Base-by-base conservation (phyloP, 2,113 vertebrate species). In the Clupea harengus region DNA sequence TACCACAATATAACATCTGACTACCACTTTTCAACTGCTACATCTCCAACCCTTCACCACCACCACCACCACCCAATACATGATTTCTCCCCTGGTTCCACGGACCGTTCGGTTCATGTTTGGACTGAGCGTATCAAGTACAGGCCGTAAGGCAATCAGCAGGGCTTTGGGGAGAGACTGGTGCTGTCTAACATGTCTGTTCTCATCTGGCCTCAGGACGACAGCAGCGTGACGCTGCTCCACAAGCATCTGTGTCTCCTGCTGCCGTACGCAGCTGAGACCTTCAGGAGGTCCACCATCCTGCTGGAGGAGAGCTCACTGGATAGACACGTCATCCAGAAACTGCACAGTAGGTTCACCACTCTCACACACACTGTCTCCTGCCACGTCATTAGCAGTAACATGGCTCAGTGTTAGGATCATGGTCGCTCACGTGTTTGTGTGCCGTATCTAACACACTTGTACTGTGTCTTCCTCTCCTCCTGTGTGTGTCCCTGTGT, bases 191-290 rank as follows among this genome's bases (percentile, higher is more conserved):
- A 22, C 4, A 6, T n/a, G 18, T 25, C 57, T 67, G 72, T 39
- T 39, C 28, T 8, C 0, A 50, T 88, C 7, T 52, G 84, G 49
- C 4, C 89, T 39, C 84, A 96, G 95, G 94, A 93, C 28, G 94
- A 95, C 57, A 90, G 90, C 91, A 96, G 94, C 82, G 93, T 95
- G 81, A 89, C 49, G 49, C 86, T 96, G 87, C 95, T 96, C 32
- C 92, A 93, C 46, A 95, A 95, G 22, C 95, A 96, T 90, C 90
- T 96, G 50, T 93, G 93, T 85, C 92, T 96, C 86, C 89, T 96
- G 88, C 90, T 96, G 44, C 95, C 95, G 6, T 95, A 93, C 47
- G 94, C 95, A 28, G 89, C 93, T 0, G 95, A 96, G 89, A 96
- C 95, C n/a, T 94, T 96, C 85, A 91, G 88, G 87, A 92, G 95